Evolutionary conservation across 2,797 vertebrate genomes (phyloP), one percentile per base, ranked within the genome.

Genomic region (Macrochelys suwanniensis): DNA sequence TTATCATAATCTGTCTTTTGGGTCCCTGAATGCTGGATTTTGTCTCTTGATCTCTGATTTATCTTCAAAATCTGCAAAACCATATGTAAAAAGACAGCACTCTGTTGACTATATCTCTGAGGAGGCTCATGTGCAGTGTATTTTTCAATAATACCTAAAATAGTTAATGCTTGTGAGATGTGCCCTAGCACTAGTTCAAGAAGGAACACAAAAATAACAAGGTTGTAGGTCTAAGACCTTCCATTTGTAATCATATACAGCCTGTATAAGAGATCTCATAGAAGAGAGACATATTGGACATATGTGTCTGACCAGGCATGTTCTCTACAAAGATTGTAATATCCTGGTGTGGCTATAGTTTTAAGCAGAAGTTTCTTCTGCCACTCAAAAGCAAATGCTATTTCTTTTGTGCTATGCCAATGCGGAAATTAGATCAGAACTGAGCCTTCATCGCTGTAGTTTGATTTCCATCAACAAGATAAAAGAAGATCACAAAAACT

Each of bases 201-300:
- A 85, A 93, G 56, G 94, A 89, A 33, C 96, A 95, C 94, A 95
- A 98, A 97, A 97, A 97, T 97, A 97, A 96, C 93, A 80, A 57
- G 94, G 91, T 96, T 95, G 85, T 85, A 97, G 92, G 94, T 92
- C 92, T 94, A 94, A 96, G 95, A 85, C 86, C 93, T 97, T 97
- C 84, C 88, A 97, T 97, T 96, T 98, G 97, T 97, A 97, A 97
- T 95, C 89, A 88, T 25, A 42, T 25, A 56, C 28, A 84, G 59
- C 50, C 84, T 95, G 90, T 80, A 19, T 2, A 83, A 95, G 94
- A 96, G n/a, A 83, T 80, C 90, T 96, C 89, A 95, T 76, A 95
- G 79, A 45, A 71, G 54, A 90, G 93, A 79, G 96, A 91, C 94
- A 56, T 89, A 76, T 93, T 77, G 93, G 79, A 84, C 82, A 83